phyloP scores from a whole-genome alignment of 2,113 vertebrate genomes.

The Solenodon paradoxus region DNA sequence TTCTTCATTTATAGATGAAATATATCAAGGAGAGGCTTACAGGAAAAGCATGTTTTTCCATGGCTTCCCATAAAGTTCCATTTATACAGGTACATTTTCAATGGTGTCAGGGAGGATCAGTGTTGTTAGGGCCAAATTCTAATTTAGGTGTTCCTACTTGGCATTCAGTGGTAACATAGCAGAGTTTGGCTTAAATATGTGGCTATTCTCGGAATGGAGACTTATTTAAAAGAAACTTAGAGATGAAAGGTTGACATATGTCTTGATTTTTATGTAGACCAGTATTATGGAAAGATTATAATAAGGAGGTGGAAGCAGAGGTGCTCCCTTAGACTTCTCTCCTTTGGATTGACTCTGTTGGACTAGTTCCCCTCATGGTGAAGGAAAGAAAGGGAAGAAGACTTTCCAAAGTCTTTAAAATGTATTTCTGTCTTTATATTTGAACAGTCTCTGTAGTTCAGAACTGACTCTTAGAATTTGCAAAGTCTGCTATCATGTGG shows the following conservation, averaged over 20 bases:
- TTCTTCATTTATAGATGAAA: conserved; percentile 56
- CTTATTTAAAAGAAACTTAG: conserved; percentile 53
- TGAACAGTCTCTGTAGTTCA: background rate
- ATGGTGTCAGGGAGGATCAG: background rate
- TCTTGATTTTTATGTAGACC: conserved; percentile 61
- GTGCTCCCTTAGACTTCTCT: background rate
- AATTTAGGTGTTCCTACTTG: conserved; percentile 42
- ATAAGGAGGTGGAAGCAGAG: conserved; percentile 8
- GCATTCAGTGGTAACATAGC: background rate
- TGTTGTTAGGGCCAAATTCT: conserved; percentile 21
- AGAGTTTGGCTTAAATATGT: conserved; percentile 40
- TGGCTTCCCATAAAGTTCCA: conserved; percentile 17
- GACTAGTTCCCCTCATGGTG: background rate
- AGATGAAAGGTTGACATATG: conserved; percentile 17
- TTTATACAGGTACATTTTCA: conserved; percentile 55
- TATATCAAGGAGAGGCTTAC: conserved; percentile 11
- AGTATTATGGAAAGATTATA: conserved; percentile 32
- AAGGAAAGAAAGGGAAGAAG: background rate
- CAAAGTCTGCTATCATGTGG: background rate
- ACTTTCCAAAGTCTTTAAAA: conserved; percentile 21
- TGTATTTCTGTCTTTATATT: background rate
- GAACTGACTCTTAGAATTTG: conserved; percentile 48
- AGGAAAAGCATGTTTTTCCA: conserved; percentile 2
- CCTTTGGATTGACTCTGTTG: background rate
- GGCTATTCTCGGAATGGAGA: conserved; percentile 24